Evolutionary conservation across 2,797 vertebrate species (phyloP).

Genomic region (Paramormyrops hopkinsi): DNA sequence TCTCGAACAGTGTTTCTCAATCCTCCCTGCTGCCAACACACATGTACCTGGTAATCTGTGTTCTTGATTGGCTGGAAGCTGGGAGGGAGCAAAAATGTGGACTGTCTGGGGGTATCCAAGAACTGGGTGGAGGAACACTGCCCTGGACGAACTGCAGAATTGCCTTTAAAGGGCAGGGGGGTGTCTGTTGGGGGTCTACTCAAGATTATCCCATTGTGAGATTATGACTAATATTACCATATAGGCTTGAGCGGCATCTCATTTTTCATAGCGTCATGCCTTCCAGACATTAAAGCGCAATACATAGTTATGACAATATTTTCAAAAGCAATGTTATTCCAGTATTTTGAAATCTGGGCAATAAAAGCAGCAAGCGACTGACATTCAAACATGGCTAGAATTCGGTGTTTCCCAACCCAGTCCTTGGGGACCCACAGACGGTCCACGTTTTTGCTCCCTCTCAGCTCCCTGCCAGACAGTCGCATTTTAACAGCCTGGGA

Average conservation of each 20-base stretch:
- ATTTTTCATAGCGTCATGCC: background rate
- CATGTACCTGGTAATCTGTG: background rate
- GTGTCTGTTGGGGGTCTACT: background rate
- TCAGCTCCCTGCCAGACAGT: background rate
- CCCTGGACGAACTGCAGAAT: background rate
- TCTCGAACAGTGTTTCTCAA: background rate
- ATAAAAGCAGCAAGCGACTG: background rate
- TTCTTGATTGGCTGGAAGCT: background rate
- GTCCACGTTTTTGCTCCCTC: background rate
- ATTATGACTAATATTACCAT: background rate
- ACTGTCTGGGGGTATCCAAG: background rate
- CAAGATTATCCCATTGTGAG: background rate
- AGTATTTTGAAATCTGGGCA: background rate
- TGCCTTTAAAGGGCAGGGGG: background rate
- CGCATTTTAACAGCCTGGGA: background rate
- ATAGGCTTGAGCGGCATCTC: background rate
- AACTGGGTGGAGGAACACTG: background rate
- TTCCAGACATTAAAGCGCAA: background rate
- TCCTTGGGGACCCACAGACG: background rate
- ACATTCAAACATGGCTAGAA: background rate
- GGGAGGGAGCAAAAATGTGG: background rate
- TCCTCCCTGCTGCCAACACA: background rate
- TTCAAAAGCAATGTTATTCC: background rate
- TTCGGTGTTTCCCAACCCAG: background rate
- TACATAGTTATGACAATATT: background rate